These are phyloP conservation scores for Podarcis siculus DNA, from an alignment of 2,797 vertebrate genomes.

Conservation along the genomic window DNA sequence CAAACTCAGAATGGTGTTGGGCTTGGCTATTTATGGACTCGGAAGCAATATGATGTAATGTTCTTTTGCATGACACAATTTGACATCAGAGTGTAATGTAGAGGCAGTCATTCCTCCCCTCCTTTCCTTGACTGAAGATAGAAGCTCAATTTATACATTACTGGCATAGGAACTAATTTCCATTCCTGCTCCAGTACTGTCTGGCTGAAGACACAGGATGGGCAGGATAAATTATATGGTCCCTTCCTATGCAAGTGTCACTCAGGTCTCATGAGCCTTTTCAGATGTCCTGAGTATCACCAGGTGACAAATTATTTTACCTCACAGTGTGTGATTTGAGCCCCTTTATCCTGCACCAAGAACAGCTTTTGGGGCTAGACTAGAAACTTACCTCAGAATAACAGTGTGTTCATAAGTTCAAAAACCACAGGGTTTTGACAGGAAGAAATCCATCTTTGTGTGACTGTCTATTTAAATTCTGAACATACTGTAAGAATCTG, in stretches of 20 bases:
- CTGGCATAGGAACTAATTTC: neutral
- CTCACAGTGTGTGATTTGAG: neutral
- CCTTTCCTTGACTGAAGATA: neutral
- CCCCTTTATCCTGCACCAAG: neutral
- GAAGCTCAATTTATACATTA: neutral
- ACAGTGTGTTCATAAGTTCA: neutral
- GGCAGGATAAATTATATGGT: too few relatives aligned
- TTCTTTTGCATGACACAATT: neutral
- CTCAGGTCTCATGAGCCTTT: neutral
- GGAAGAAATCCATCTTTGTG: neutral
- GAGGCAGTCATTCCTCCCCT: neutral
- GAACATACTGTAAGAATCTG: neutral
- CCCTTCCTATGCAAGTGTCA: neutral
- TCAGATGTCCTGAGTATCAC: neutral
- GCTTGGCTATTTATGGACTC: neutral
- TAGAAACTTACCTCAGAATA: neutral
- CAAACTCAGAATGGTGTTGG: neutral
- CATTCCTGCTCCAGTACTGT: neutral
- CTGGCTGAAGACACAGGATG: neutral
- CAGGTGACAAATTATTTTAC: too few relatives aligned
- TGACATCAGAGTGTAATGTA: neutral
- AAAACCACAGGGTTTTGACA: neutral
- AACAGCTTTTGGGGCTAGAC: neutral
- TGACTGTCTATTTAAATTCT: neutral
- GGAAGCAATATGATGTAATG: neutral